Evolutionary conservation across 2,888 invertebrate genomes (phyloP), one percentile per base, ranked within the genome.

Genomic region (Cylindroiulus punctatus): DNA sequence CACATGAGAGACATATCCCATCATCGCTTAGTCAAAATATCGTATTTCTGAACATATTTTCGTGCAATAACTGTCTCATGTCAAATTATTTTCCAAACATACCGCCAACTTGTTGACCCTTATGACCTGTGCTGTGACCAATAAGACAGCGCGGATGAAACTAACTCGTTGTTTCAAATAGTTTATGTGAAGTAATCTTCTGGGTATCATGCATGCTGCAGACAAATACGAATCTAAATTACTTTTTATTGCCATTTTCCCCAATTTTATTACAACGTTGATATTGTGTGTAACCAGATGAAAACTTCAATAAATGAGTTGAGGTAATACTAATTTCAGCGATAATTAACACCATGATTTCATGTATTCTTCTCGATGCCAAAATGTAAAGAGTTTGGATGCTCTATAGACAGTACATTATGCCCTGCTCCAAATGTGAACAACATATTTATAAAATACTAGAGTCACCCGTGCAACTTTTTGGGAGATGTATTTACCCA

Each of bases 181-280:
- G 22, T 76, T 76, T 76, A 76, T 76, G 76, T 30, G 14, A 26
- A 12, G 44, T 44, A 12, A 44, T 44, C 8, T 44, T 44, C 14
- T 44, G 4, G 44, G 44, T 44, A 5, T 44, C 8, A 44, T 7
- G 4, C 8, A n/a, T 36, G 36, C 76, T 30, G 30, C 26, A 76
- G 76, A 76, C 76, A 22, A 76, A 76, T 30, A 76, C 76, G 30
- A 30, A 76, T 22, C 76, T 30, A 76, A 76, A 30, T 14, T 76
- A 30, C 76, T 2, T 30, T 30, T 30, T 12, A 30, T 76, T 10
- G 1, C 14, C 26, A 10, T 30, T 26, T 76, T 76, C 14, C 30
- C 36, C 36, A 36, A 36, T 36, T 36, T 36, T 36, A 7, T 4
- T 36, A 36, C 7, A n/a, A n/a, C n/a, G n/a, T 7, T 36, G 2